These are phyloP conservation scores for Morpho achilles DNA, from an alignment of 2,888 invertebrate genomes.

Conservation along the genomic window DNA sequence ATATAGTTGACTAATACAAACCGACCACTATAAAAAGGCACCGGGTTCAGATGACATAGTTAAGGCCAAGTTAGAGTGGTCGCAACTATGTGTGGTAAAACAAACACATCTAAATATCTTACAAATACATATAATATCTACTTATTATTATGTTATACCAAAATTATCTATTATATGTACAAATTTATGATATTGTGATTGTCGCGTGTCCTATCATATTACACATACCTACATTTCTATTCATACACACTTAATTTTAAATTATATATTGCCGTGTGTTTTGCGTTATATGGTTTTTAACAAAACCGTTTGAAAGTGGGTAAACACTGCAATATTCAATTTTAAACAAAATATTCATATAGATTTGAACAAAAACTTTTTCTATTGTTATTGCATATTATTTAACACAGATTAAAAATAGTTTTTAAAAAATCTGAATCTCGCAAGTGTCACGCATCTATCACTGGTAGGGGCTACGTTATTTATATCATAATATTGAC, in stretches of 20 bases:
- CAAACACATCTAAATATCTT: slow-evolving; percentile 70
- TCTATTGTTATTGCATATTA: too few species aligned
- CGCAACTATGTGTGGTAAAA: slow-evolving; percentile 55
- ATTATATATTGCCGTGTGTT: too few species aligned
- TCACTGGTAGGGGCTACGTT: too few species aligned
- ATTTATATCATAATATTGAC: too few species aligned
- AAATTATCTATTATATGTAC: slow-evolving; percentile 59
- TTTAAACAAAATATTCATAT: too few species aligned
- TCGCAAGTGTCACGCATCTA: too few species aligned
- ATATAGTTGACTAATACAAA: slow-evolving; percentile 56
- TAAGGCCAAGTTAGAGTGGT: slow-evolving; percentile 34
- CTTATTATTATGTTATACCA: slow-evolving; percentile 51
- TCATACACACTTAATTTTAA: not conserved
- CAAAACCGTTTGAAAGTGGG: too few species aligned
- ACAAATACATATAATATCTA: slow-evolving; percentile 60
- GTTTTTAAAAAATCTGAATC: too few species aligned
- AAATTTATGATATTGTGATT: slow-evolving; percentile 44
- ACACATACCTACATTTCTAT: slow-evolving; percentile 9
- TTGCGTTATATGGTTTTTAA: too few species aligned
- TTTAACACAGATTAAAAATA: too few species aligned
- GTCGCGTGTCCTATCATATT: slow-evolving; percentile 20
- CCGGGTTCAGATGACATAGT: slow-evolving; percentile 20
- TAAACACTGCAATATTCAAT: too few species aligned
- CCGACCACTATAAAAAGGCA: slow-evolving; percentile 43
- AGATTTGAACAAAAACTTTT: too few species aligned